Base-by-base conservation (phyloP, 2,113 vertebrate species). In the Aegypius monachus region DNA sequence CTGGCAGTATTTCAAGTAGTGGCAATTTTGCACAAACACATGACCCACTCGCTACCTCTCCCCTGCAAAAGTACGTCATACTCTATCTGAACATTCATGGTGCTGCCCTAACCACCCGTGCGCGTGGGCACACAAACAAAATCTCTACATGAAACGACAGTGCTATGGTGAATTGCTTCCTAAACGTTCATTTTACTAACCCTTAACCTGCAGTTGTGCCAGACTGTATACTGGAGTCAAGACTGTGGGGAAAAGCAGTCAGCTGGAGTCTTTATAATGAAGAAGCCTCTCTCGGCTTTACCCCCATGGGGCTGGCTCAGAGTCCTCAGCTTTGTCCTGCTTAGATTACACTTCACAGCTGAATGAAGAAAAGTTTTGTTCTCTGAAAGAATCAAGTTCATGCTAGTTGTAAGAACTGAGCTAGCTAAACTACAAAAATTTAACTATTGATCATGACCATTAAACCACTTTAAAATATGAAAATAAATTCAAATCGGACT, bases 401-500 rank as follows among this genome's bases (percentile, higher is more conserved):
- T 42, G 42, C 21, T 43, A 23, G 34, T 36, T 50, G 10, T 4
- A 80, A 92, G 61, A 86, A 71, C n/a, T 16, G 52, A 53, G 32
- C 31, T 16, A 86, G 36, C 19, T n/a, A 53, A 72, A 52, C 38
- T 14, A 32, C 27, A 62, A 72, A 79, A 47, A 65, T 20, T 36
- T 65, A 86, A 47, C 50, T 70, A 47, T 23, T 50, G 65, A 85
- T 90, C 52, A 7, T 53, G 70, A 73, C 36, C 50, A 82, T 75
- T 88, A 93, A 95, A 63, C 16, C 50, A 71, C 38, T 50, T 92
- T 40, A 87, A 94, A 92, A 53, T 88, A 81, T 27, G 77, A 95
- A 89, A 80, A 96, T 89, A 93, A 94, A 90, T 95, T 93, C n/a
- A 93, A 58, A 67, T 93, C 62, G 23, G 21, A 78, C 48, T 91